Evolutionary conservation across 1,140 invertebrate species (phyloP), one percentile per base, ranked within the genome.

Genomic region (Contarinia nasturtii): DNA sequence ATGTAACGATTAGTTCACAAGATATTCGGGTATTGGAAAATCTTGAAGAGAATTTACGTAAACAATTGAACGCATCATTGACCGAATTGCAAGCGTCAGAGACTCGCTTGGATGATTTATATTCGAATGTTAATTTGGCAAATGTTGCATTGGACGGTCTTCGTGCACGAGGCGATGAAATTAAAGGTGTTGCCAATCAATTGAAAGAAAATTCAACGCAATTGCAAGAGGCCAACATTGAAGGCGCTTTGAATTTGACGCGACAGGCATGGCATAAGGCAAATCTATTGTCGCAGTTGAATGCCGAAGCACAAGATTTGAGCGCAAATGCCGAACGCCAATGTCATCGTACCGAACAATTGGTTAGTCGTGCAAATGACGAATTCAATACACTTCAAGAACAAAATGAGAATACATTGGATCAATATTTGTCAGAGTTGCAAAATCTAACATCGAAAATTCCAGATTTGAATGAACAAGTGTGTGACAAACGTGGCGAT

Each of bases 161-260:
- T 33, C 77, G 81, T 57, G 68, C 72, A 37, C 75, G 79, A 51
- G 82, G 82, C 1, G 72, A 80, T 18, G 68, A 71, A 14, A 67
- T 96, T 4, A 80, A 86, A 57, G 64, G 73, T 36, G 72, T 78
- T 52, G 86, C 86, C 2, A 63, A 74, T 44, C 71, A 81, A 27
- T 67, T 97, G 19, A 80, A 82, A 54, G 77, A 80, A 46, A 88
- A 90, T 58, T 88, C 88, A 11, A 95, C 88, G 1, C 78, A 81
- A 57, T 68, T 98, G 21, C 89, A 95, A 63, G 91, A 95, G 67
- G 85, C 82, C 4, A 92, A 96, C 66, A 84, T 96, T 34, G 86
- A 92, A 69, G 92, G 92, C 41, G 92, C 92, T 2, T 68, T 94
- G 40, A 92, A 88, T 59, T 74, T 95, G 2, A 95, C 90, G 0